Evolutionary conservation across 2,113 vertebrate species (phyloP), one percentile per base, ranked within the genome.

Genomic region (Sapajus apella): DNA sequence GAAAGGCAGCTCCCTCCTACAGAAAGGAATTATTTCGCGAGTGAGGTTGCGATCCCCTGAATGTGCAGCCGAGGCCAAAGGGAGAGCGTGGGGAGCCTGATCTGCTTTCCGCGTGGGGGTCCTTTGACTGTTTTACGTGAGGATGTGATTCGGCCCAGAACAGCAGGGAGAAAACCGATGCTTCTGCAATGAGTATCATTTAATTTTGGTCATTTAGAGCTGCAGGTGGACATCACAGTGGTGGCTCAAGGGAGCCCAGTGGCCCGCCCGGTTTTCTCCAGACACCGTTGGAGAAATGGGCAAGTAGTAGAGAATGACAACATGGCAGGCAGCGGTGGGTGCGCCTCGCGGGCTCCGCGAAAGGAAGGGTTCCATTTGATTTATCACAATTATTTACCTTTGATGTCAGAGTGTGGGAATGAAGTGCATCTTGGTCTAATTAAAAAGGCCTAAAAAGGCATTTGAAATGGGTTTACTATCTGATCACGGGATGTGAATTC

Each of bases 371-470:
- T 72, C 92, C 89, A 1, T 82, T 91, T 82, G 58, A 87, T 89
- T 61, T 68, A 95, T 85, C 87, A 86, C 70, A 80, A 75, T 97
- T 97, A 97, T 97, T 98, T 97, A 98, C 97, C 97, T 98, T 97
- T 97, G 47, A 97, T 95, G 90, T 83, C 96, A 95, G 70, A 4
- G 17, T 93, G 45, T 64, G 40, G 88, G 92, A 95, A 98, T 94
- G 96, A 95, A 97, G 88, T 95, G 97, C 86, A 87, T 94, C 82
- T 97, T 82, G 94, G 50, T 89, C 75, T 97, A 97, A 96, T 90
- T 81, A 95, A 97, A 98, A 97, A 96, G 96, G 80, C 86, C 97
- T 95, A 96, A 97, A 50, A 97, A 94, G 89, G 73, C 90, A 93
- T 94, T 72, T 77, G 75, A 96, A 88, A 85, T 73, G 90, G 27